These are phyloP conservation scores for Halichondria panicea DNA, from an alignment of 37 sponge, comb jelly and placozoan genomes.

Conservation along the genomic window DNA sequence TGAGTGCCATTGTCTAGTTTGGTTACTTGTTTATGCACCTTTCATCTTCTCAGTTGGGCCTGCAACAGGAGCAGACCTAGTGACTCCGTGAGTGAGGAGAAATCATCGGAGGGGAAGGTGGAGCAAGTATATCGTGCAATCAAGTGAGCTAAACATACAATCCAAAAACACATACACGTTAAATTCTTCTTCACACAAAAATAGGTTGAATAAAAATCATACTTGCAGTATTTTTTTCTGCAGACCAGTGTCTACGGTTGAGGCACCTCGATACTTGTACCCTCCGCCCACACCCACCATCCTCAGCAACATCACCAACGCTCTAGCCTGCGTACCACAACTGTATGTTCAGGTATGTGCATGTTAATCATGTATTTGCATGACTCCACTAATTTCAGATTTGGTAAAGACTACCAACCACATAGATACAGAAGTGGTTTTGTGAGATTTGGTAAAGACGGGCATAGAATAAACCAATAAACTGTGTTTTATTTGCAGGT, in stretches of 20 bases:
- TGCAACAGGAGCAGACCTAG: no score
- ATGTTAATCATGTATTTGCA: not conserved
- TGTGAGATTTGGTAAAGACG: slow-evolving; percentile 10
- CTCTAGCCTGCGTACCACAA: slow-evolving; percentile 70
- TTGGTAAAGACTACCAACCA: not conserved
- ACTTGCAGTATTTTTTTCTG: slow-evolving; percentile 2
- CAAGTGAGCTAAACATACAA: no score
- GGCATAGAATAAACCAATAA: no score
- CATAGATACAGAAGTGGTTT: slow-evolving; percentile 13
- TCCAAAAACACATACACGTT: no score
- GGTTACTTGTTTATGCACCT: no score
- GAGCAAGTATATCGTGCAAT: no score
- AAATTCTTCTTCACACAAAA: no score
- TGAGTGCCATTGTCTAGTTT: no score
- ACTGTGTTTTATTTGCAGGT: slow-evolving; percentile 63
- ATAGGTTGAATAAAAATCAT: no score
- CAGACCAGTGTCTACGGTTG: not conserved
- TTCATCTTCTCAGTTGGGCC: no score
- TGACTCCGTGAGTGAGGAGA: no score
- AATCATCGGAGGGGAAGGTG: no score
- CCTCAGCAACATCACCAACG: slow-evolving; percentile 76
- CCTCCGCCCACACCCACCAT: slow-evolving; percentile 72
- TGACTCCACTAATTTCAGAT: not conserved
- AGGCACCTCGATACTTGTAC: slow-evolving; percentile 56
- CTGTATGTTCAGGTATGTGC: slow-evolving; percentile 74